phyloP scores from a whole-genome alignment of 1,140 invertebrate genomes.

The Brachionus calyciflorus region DNA sequence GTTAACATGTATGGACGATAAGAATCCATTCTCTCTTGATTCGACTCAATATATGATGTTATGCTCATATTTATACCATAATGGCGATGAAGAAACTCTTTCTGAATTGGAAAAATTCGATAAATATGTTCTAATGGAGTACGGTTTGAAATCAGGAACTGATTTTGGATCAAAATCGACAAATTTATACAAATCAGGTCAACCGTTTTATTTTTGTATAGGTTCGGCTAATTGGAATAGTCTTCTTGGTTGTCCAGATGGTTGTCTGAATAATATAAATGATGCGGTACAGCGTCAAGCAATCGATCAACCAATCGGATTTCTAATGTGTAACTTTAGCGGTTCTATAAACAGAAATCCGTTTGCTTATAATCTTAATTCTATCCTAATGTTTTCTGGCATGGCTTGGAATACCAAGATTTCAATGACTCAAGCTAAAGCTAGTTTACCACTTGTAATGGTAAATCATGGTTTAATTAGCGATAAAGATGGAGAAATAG shows the following conservation, averaged over 20 bases:
- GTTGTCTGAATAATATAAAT: slow-evolving; percentile 28
- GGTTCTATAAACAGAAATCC: slow-evolving; percentile 35
- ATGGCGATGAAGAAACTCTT: slow-evolving; percentile 25
- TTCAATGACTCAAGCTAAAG: not conserved
- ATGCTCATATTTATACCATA: slow-evolving; percentile 43
- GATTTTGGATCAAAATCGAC: slow-evolving; percentile 40
- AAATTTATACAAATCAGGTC: slow-evolving; percentile 27
- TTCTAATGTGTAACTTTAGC: slow-evolving; percentile 9
- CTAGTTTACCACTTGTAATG: slow-evolving; percentile 29
- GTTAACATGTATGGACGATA: slow-evolving; percentile 36
- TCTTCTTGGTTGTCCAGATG: slow-evolving; percentile 34
- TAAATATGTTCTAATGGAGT: slow-evolving; percentile 37
- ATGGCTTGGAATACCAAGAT: slow-evolving; percentile 23
- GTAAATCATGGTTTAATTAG: slow-evolving; percentile 32
- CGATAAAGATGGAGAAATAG: slow-evolving; percentile 41
- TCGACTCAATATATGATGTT: slow-evolving; percentile 38
- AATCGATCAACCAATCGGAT: slow-evolving; percentile 24
- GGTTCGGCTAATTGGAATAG: slow-evolving; percentile 44
- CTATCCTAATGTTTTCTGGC: slow-evolving; percentile 37
- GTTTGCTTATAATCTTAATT: slow-evolving; percentile 41
- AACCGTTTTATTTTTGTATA: slow-evolving; percentile 29
- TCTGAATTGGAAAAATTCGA: slow-evolving; percentile 28
- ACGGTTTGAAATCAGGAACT: slow-evolving; percentile 38
- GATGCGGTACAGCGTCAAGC: slow-evolving; percentile 11
- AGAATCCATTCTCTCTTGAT: slow-evolving; percentile 32